Base-by-base conservation (phyloP, 2,797 vertebrate genomes). In the Psittacula derbiana region DNA sequence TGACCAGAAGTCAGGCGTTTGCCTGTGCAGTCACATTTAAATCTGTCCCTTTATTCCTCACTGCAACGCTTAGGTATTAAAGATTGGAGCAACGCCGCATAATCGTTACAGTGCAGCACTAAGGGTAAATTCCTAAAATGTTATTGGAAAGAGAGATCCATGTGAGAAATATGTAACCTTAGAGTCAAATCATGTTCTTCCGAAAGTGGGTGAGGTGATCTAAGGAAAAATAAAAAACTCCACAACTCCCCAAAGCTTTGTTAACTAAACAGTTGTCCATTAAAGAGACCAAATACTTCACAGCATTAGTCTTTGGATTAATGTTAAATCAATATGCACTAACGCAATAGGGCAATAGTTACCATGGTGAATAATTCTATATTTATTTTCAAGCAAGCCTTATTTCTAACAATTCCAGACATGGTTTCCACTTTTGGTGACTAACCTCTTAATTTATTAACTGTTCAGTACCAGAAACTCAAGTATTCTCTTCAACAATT, bases 381-480 rank as follows among this genome's bases (percentile, higher is more conserved):
- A 95, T 96, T 97, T 97, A 95, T 96, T 96, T 96, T 84, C 90
- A 88, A 93, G 87, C 80, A 71, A 86, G 93, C 40, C 74, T 92
- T 84, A 93, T 94, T 96, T 94, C 95, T 90, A 95, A 93, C 88
- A 85, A 81, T 90, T 75, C 94, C 90, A 95, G 94, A 82, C 91
- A 90, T 33, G 83, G 92, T 71, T 95, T 92, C 91, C 78, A 88
- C 83, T 95, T 93, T 93, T 90, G 70, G 93, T 94, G 89, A 88
- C 93, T 86, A 94, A 95, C 65, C 33, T 90, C 72, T 86, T 66
- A 25, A 57, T 69, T 71, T 58, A 44, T 66, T 75, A 96, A 89
- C 81, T 72, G 33, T 69, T 94, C 80, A 57, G 57, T 89, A 76
- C 33, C 61, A 93, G 38, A 73, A 86, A 30, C 16, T 65, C 10